Evolutionary conservation across 2,888 invertebrate genomes (phyloP).

Genomic region (Hemithea aestivaria): DNA sequence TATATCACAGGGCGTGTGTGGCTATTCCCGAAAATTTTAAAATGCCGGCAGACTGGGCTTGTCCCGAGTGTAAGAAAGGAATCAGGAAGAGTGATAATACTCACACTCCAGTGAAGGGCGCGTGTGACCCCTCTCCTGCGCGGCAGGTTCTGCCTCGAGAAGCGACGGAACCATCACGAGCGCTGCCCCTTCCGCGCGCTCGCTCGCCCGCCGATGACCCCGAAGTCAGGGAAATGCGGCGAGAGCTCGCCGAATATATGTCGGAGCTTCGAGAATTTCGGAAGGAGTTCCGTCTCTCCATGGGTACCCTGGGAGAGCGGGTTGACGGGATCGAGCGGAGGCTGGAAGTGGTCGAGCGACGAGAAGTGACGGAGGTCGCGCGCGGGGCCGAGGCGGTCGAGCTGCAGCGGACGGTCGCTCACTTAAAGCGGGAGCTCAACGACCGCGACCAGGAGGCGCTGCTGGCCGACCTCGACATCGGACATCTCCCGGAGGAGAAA

Average conservation of each 20-base stretch:
- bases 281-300: background rate
- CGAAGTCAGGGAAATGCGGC: background rate
- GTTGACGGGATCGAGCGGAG: conserved; percentile 1
- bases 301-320: background rate
- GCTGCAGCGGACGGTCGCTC: background rate
- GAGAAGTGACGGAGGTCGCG: background rate
- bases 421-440: too few species aligned
- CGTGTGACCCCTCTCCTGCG: background rate
- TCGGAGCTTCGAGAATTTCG: conserved; percentile 1
- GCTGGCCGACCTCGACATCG: too few species aligned
- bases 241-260: conserved; percentile 2
- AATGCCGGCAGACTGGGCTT: background rate
- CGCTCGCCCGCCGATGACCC: background rate
- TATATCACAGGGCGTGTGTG: too few species aligned
- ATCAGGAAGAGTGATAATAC: conserved; percentile 1
- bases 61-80: conserved; percentile 2
- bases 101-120: background rate
- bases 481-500: too few species aligned
- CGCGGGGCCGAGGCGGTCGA: background rate
- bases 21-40: background rate
- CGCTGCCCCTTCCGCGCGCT: too few species aligned
- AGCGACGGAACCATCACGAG: too few species aligned
- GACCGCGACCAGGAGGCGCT: too few species aligned
- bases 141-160: too few species aligned
- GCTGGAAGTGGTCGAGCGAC: conserved; percentile 1